These are phyloP conservation scores for Atethmia centrago DNA, from an alignment of 2,888 invertebrate species.

Conservation along the genomic window DNA sequence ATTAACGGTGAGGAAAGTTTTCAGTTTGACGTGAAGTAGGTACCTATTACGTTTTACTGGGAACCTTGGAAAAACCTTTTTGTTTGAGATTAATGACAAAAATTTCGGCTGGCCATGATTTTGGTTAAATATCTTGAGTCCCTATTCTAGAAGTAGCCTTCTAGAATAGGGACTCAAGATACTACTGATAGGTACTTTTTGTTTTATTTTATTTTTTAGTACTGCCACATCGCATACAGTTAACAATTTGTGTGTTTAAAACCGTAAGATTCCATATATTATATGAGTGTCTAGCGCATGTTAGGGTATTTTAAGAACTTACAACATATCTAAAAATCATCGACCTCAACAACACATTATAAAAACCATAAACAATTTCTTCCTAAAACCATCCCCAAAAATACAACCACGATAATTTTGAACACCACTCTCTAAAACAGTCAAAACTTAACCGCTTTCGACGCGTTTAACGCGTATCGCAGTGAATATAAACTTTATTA, in stretches of 20 bases:
- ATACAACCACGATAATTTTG: slow-evolving; percentile 5
- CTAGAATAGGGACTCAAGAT: too few relatives aligned
- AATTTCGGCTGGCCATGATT: neutral
- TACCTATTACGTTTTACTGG: neutral
- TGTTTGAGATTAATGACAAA: slow-evolving; percentile 11
- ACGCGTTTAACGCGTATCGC: slow-evolving; percentile 44
- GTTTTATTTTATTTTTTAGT: too few relatives aligned
- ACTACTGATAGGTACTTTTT: too few relatives aligned
- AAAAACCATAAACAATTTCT: neutral
- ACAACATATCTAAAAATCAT: neutral
- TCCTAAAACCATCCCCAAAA: neutral
- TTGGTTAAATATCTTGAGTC: neutral
- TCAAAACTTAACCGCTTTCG: slow-evolving; percentile 45
- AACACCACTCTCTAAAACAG: slow-evolving; percentile 13
- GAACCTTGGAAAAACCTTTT: slow-evolving; percentile 11
- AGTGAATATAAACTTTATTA: slow-evolving; percentile 55
- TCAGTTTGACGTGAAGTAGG: neutral
- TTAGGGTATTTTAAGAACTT: neutral
- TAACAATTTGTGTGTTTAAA: too few relatives aligned
- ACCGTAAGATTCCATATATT: too few relatives aligned
- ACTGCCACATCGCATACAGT: too few relatives aligned
- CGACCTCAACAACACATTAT: neutral
- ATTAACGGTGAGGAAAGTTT: slow-evolving; percentile 21
- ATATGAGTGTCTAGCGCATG: neutral
- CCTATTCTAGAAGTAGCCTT: too few relatives aligned